Conservation (phyloP, 2,113 vertebrate species). For the Channa maculata region DNA sequence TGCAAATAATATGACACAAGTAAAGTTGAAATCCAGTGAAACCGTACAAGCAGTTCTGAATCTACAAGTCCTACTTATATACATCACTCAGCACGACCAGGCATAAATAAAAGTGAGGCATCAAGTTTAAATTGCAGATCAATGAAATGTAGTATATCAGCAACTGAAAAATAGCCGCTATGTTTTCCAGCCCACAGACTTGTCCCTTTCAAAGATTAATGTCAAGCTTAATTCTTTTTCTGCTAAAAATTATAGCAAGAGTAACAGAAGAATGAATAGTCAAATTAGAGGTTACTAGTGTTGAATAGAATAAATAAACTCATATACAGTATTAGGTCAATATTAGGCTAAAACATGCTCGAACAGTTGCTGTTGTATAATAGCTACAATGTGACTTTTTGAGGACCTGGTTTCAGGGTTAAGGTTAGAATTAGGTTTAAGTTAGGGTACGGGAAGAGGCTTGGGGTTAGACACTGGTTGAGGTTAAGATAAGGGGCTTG, state of each 20-base stretch:
- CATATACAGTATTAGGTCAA: background rate
- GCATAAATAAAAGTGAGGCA: background rate
- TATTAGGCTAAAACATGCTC: too few relatives aligned
- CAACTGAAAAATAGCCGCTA: constrained; percentile 6
- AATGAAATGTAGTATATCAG: background rate
- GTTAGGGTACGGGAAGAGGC: too few relatives aligned
- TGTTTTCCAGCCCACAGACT: background rate
- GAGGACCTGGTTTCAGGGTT: too few relatives aligned
- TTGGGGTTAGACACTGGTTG: too few relatives aligned
- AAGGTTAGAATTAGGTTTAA: too few relatives aligned
- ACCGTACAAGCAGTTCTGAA: background rate
- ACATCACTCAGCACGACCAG: background rate
- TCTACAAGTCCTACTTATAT: constrained; percentile 9
- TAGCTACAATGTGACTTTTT: too few relatives aligned
- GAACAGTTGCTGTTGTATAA: too few relatives aligned
- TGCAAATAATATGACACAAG: constrained; percentile 5
- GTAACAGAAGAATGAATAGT: too few relatives aligned
- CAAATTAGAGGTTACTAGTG: background rate
- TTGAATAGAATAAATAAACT: background rate
- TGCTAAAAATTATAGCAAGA: background rate
- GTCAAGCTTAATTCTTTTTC: background rate
- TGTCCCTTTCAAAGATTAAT: constrained; percentile 1
- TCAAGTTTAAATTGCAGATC: constrained; percentile 15
- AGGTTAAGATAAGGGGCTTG: too few relatives aligned
- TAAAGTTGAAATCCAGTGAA: background rate